These are phyloP conservation scores for Gastrophryne carolinensis DNA, from an alignment of 2,797 vertebrate species.

Conservation along the genomic window DNA sequence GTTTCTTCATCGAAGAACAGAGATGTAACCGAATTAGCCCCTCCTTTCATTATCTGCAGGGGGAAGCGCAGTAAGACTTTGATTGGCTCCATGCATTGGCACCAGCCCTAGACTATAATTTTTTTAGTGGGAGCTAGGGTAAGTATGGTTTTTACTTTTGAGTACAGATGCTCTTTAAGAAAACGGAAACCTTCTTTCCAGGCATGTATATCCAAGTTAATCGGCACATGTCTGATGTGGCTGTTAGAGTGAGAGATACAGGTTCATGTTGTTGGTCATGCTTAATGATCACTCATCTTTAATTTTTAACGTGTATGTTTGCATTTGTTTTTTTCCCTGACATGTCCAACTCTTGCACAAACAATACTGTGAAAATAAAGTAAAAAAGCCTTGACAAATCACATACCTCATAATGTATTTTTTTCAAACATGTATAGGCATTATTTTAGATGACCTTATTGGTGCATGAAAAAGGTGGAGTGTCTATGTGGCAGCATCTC, in stretches of 20 bases:
- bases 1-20: no score
- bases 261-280: no score
- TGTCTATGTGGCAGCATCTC: not conserved
- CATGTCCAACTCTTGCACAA: slow-evolving; percentile 63
- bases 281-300: not conserved
- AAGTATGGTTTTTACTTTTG: no score
- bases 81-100: no score
- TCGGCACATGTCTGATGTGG: not conserved
- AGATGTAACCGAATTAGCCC: no score
- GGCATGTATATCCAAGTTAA: not conserved
- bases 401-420: slow-evolving; percentile 71
- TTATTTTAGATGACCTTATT: not conserved
- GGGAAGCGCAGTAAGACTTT: no score
- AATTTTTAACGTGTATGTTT: not conserved
- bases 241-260: not conserved
- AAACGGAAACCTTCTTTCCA: not conserved
- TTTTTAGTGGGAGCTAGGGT: no score
- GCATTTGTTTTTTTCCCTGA: not conserved
- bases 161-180: no score
- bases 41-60: no score
- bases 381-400: slow-evolving; percentile 65
- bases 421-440: slow-evolving; percentile 1
- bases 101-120: no score
- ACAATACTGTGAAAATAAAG: slow-evolving; percentile 70
- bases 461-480: not conserved